Evolutionary conservation across 2,113 vertebrate species (phyloP).

Genomic region (Stegostoma tigrinum): DNA sequence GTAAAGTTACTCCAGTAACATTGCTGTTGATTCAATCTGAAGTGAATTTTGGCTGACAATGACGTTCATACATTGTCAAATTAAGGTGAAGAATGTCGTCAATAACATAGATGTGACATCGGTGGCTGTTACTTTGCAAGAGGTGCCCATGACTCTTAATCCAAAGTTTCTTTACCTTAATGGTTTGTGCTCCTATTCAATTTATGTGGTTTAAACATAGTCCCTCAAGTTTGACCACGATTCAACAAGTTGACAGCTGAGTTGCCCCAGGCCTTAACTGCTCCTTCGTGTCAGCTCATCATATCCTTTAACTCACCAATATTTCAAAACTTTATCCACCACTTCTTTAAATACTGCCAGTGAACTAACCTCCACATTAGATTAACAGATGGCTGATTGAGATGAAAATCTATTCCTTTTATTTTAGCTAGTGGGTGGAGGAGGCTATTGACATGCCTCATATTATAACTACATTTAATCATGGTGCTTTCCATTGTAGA

Average conservation of each 20-base stretch:
- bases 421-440: not conserved
- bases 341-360: no score
- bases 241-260: no score
- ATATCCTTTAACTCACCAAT: no score
- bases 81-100: not conserved
- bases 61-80: not conserved
- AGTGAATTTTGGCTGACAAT: not conserved
- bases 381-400: not conserved
- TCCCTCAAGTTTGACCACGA: no score
- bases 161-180: not conserved
- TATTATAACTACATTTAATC: not conserved
- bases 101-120: not conserved
- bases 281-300: no score
- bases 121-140: not conserved
- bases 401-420: not conserved
- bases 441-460: not conserved
- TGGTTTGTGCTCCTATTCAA: not conserved
- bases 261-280: no score
- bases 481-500: not conserved
- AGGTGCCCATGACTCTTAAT: not conserved
- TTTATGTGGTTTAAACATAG: not conserved
- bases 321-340: no score
- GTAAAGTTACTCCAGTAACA: not conserved
- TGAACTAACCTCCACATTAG: not conserved
- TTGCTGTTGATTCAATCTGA: not conserved